Percentiles rank a stretch among this genome's conserved stretches.
Evolutionary conservation across 2,888 invertebrate genomes (phyloP).

Genomic region (Halictus ligatus): DNA sequence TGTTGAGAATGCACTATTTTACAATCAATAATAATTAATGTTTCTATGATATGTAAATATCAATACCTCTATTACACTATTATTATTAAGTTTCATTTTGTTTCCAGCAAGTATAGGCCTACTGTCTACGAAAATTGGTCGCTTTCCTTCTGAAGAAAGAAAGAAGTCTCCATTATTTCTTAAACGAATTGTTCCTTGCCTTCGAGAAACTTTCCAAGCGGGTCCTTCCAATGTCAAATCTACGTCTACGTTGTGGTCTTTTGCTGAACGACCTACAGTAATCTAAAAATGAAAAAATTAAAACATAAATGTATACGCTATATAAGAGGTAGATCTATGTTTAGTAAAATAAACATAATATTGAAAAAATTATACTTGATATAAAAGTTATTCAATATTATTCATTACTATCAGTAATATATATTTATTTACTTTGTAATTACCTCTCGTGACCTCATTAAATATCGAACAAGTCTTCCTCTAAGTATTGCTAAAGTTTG

Average conservation of each 20-base stretch:
- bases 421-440: conserved; percentile 41
- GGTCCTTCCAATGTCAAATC: conserved; percentile 97
- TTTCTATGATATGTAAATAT: background rate
- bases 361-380: background rate
- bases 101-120: conserved; percentile 94
- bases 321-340: background rate
- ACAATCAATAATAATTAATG: background rate
- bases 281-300: conserved; percentile 86
- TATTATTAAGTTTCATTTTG: conserved; percentile 96
- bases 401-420: background rate
- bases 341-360: background rate
- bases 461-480: conserved; percentile 95
- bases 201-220: conserved; percentile 95
- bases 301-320: background rate
- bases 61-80: conserved; percentile 95
- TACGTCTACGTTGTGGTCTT: conserved; percentile 95
- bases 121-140: conserved; percentile 97
- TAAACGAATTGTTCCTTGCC: conserved; percentile 95
- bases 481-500: conserved; percentile 96
- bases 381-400: background rate
- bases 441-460: conserved; percentile 96
- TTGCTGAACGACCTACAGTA: conserved; percentile 95
- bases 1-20: background rate
- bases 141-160: conserved; percentile 96
- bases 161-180: conserved; percentile 98